A percentile compares a stretch with the other conserved stretches of the same genome.
These are phyloP conservation scores for Diarsia mendica DNA, from an alignment of 2,888 invertebrate genomes.

Conservation along the genomic window DNA sequence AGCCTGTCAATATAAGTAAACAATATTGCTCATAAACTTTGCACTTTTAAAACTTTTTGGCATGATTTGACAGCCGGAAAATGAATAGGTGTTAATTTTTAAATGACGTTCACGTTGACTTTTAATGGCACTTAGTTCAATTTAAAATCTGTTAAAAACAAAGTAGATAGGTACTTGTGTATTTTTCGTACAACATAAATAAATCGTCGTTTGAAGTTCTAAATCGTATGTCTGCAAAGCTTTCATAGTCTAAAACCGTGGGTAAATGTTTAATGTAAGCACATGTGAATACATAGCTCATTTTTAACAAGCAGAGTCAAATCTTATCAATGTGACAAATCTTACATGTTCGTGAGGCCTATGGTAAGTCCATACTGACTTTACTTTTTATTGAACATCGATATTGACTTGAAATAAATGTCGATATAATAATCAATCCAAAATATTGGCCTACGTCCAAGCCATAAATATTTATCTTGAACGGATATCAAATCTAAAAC, in stretches of 20 bases:
- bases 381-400: constrained; percentile 52
- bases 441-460: constrained; percentile 71
- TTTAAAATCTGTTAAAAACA: not conserved
- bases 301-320: not conserved
- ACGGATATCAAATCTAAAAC: constrained; percentile 52
- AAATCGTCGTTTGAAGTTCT: not conserved
- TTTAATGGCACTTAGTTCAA: not conserved
- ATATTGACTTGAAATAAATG: constrained; percentile 67
- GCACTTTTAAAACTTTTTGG: not conserved
- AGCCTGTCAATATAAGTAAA: not conserved
- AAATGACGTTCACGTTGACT: not conserved
- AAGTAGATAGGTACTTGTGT: not conserved
- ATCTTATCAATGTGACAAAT: not conserved
- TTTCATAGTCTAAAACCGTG: not conserved
- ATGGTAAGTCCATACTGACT: not conserved
- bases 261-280: not conserved
- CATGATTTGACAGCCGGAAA: constrained; percentile 1
- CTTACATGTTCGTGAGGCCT: too few species aligned
- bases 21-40: not conserved
- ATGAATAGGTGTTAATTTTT: not conserved
- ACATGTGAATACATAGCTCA: constrained; percentile 16
- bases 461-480: constrained; percentile 69
- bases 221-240: not conserved
- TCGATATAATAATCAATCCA: constrained; percentile 60
- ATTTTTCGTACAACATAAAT: not conserved